These are phyloP conservation scores for Panthera leo DNA, from an alignment of 2,113 vertebrate genomes.

Conservation along the genomic window DNA sequence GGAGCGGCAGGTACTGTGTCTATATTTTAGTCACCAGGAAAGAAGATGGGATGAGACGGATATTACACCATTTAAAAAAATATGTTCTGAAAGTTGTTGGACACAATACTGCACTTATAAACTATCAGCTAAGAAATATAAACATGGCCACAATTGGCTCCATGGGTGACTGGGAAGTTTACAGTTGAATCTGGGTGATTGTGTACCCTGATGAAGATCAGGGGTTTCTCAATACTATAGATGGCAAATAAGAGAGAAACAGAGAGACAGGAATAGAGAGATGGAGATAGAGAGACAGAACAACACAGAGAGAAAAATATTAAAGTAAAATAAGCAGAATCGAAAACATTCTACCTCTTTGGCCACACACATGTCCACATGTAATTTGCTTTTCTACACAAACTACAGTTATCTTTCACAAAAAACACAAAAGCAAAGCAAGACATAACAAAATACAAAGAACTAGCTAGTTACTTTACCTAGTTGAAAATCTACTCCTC, in stretches of 20 bases:
- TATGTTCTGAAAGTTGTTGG: background rate
- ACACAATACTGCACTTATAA: background rate
- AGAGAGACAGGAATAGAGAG: background rate
- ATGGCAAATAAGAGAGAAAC: background rate
- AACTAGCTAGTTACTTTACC: background rate
- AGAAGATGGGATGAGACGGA: too few species aligned
- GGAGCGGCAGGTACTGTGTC: background rate
- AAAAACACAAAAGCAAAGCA: background rate
- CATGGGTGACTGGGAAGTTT: background rate
- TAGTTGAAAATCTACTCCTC: background rate
- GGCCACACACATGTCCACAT: rapidly evolving
- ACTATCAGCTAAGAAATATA: background rate
- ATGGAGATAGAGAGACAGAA: background rate
- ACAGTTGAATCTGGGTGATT: background rate
- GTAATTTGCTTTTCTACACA: background rate
- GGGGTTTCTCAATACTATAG: background rate
- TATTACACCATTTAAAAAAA: background rate
- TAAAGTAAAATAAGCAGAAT: background rate
- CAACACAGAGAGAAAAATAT: background rate
- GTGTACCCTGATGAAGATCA: background rate
- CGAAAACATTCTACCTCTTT: background rate
- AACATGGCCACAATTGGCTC: background rate
- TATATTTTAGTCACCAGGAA: background rate
- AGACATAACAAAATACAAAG: background rate
- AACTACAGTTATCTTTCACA: background rate